phyloP scores from a whole-genome alignment of 1,140 invertebrate genomes.

The Prorops nasuta region DNA sequence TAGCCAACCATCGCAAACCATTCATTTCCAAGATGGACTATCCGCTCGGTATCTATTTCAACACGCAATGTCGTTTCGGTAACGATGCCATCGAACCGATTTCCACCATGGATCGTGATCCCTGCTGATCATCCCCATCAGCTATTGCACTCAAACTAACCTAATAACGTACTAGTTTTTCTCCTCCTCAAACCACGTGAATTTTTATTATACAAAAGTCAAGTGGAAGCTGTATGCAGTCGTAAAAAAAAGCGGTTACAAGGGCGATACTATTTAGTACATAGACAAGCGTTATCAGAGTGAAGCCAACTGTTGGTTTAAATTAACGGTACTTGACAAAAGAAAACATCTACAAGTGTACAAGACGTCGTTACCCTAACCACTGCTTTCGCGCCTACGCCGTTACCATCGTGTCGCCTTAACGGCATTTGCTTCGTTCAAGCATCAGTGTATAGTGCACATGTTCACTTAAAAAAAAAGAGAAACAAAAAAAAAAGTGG shows the following conservation, averaged over 20 bases:
- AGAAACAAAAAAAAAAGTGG: not conserved
- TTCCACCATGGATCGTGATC: slow-evolving; percentile 18
- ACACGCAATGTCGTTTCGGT: slow-evolving; percentile 16
- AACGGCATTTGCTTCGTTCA: slow-evolving; percentile 9
- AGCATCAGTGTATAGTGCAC: not conserved
- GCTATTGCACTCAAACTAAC: too few relatives aligned
- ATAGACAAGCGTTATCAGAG: too few relatives aligned
- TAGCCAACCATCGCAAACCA: slow-evolving; percentile 17
- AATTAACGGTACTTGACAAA: slow-evolving; percentile 25
- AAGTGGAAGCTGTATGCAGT: too few relatives aligned
- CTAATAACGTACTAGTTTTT: too few relatives aligned
- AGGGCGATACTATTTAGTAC: too few relatives aligned
- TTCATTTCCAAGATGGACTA: slow-evolving; percentile 31
- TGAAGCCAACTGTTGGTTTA: slow-evolving; percentile 22
- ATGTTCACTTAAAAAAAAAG: not conserved
- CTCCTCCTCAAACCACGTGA: too few relatives aligned
- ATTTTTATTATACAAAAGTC: too few relatives aligned
- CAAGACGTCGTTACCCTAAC: slow-evolving; percentile 22
- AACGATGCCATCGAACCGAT: slow-evolving; percentile 10
- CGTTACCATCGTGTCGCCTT: slow-evolving; percentile 18
- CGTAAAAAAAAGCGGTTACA: too few relatives aligned
- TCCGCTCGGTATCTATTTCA: slow-evolving; percentile 12
- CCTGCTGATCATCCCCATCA: too few relatives aligned
- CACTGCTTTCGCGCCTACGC: slow-evolving; percentile 23
- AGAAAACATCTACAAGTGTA: slow-evolving; percentile 29